phyloP scores from a whole-genome alignment of 1,140 invertebrate genomes.

The Schlechtendalia chinensis region DNA sequence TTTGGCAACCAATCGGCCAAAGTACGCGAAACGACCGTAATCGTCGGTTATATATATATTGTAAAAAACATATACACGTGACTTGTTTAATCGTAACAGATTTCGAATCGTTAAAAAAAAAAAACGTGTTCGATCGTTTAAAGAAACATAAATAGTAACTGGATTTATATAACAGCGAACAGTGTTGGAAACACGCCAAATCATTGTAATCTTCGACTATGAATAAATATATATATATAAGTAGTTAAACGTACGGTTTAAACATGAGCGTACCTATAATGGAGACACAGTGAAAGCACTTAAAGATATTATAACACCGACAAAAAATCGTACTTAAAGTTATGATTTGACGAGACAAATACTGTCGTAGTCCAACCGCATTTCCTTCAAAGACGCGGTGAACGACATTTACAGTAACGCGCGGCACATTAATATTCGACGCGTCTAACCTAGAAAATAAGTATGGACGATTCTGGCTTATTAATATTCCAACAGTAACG shows the following conservation, averaged over 20 bases:
- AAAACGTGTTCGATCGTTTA: too few species aligned
- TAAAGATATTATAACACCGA: neutral
- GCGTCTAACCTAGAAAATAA: neutral
- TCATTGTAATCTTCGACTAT: slow-evolving; percentile 19
- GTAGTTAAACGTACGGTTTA: neutral
- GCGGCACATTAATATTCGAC: neutral
- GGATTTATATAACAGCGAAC: neutral
- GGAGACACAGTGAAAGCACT: neutral
- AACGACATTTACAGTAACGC: neutral
- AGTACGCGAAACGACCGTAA: too few species aligned
- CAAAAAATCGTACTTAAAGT: neutral
- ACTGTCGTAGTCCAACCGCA: neutral
- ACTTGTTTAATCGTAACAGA: too few species aligned
- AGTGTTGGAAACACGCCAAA: slow-evolving; percentile 7
- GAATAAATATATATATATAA: neutral
- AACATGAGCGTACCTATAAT: neutral
- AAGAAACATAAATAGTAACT: neutral
- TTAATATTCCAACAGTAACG: neutral
- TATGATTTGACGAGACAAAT: slow-evolving; percentile 4
- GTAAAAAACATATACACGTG: too few species aligned
- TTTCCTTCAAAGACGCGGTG: neutral
- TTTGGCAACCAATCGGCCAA: too few species aligned
- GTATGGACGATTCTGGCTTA: neutral
- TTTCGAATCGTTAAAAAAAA: too few species aligned
- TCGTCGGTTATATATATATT: too few species aligned